Conservation (phyloP, 2,888 invertebrate species). For the Allophyes oxyacanthae region DNA sequence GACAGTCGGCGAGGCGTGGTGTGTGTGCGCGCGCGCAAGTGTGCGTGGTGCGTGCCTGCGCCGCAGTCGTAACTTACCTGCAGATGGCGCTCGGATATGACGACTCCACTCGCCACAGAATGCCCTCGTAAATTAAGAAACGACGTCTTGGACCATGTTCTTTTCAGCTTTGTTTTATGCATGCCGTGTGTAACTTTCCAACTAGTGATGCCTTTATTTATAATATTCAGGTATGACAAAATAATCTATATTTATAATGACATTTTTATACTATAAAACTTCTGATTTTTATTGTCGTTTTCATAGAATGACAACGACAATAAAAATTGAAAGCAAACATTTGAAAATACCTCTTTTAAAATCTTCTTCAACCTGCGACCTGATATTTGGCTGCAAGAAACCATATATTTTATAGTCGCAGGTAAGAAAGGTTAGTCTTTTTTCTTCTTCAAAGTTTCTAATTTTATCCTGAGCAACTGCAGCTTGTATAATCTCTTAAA, state of each 20-base stretch:
- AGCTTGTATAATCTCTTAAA: no score
- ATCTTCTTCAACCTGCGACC: no score
- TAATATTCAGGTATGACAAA: slow-evolving; percentile 10
- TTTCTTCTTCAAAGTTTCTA: no score
- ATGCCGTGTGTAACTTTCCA: slow-evolving; percentile 65
- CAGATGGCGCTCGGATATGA: slow-evolving; percentile 82
- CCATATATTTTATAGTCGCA: no score
- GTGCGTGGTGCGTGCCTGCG: slow-evolving; percentile 71
- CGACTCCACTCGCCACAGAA: slow-evolving; percentile 75
- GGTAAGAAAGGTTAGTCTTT: no score
- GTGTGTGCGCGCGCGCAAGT: slow-evolving; percentile 82
- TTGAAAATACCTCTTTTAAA: no score
- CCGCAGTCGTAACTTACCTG: slow-evolving; percentile 75
- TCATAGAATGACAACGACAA: no score
- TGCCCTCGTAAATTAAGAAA: slow-evolving; percentile 86
- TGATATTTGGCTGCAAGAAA: no score
- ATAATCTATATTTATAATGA: slow-evolving; percentile 10
- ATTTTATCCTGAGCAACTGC: no score
- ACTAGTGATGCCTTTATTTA: slow-evolving; percentile 45
- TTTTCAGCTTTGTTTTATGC: slow-evolving; percentile 77
- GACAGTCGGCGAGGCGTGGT: slow-evolving; percentile 81
- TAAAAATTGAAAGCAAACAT: no score
- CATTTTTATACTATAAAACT: no score
- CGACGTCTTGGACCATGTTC: slow-evolving; percentile 76
- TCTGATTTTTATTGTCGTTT: no score